phyloP scores from a whole-genome alignment of 64 coral and sea anemone species.

The Montipora foliosa region DNA sequence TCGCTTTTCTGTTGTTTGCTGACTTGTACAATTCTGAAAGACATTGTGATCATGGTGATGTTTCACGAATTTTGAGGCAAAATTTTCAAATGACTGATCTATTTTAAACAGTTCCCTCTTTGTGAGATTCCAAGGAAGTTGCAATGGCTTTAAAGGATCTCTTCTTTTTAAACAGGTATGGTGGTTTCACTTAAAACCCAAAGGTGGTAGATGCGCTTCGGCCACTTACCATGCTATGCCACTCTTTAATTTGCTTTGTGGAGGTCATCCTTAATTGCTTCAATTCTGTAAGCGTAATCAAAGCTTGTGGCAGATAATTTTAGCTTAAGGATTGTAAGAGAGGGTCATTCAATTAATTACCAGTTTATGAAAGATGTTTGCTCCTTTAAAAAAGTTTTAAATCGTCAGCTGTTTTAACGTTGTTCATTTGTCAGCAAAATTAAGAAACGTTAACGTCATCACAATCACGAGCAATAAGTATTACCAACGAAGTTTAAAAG shows the following conservation, averaged over 20 bases:
- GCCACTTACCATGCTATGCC: too few species aligned
- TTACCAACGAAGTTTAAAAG: too few species aligned
- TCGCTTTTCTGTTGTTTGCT: not conserved
- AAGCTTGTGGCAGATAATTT: too few species aligned
- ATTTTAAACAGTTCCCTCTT: slow-evolving; percentile 22
- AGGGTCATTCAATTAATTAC: too few species aligned
- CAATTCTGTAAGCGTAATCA: too few species aligned
- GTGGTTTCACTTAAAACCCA: not conserved
- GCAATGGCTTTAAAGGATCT: not conserved
- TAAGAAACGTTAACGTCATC: too few species aligned
- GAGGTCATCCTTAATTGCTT: too few species aligned
- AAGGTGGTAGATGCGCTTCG: not conserved
- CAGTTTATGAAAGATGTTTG: too few species aligned
- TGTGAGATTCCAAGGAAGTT: not conserved
- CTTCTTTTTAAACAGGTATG: slow-evolving; percentile 7
- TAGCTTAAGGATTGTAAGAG: too few species aligned
- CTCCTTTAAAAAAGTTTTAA: too few species aligned
- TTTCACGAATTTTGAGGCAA: not conserved
- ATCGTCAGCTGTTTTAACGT: not conserved
- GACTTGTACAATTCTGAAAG: not conserved
- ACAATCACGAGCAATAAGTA: too few species aligned
- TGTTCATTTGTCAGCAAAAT: not conserved
- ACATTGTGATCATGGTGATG: not conserved
- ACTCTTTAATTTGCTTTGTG: too few species aligned
- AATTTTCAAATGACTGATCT: not conserved